Conservation (phyloP, 2,888 invertebrate species). For the Stenotaenia linearis region DNA sequence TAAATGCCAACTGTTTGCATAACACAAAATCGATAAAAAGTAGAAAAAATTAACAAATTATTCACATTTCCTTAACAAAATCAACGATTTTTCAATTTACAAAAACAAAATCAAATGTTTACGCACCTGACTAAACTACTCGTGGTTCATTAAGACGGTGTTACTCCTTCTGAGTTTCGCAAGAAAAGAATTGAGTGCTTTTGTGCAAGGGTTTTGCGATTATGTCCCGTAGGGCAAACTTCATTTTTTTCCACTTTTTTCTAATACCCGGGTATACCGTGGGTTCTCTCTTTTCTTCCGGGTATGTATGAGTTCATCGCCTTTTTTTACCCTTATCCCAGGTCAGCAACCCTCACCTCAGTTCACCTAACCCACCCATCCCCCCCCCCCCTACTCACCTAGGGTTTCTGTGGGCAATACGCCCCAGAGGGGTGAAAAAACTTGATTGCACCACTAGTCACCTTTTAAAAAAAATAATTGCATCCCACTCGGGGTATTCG, state of each 20-base stretch:
- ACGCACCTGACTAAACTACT: slow-evolving; percentile 8
- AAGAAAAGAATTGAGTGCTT: slow-evolving; percentile 8
- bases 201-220: slow-evolving; percentile 18
- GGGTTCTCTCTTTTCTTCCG: slow-evolving; percentile 13
- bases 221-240: slow-evolving; percentile 17
- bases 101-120: too few species aligned
- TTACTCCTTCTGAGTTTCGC: slow-evolving; percentile 14
- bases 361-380: slow-evolving; percentile 17
- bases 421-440: slow-evolving; percentile 22
- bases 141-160: not conserved
- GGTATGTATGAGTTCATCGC: slow-evolving; percentile 26
- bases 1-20: not conserved
- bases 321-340: slow-evolving; percentile 15
- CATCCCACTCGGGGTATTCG: not conserved
- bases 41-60: not conserved
- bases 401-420: slow-evolving; percentile 12
- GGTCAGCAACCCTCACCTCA: slow-evolving; percentile 24
- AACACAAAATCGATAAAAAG: not conserved
- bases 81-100: not conserved
- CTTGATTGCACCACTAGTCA: slow-evolving; percentile 26
- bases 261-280: not conserved
- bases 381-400: not conserved
- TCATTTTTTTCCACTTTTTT: not conserved
- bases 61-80: not conserved
- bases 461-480: not conserved